Evolutionary conservation across 2,797 vertebrate species (phyloP), one percentile per base, ranked within the genome.

Genomic region (Natrix natrix): DNA sequence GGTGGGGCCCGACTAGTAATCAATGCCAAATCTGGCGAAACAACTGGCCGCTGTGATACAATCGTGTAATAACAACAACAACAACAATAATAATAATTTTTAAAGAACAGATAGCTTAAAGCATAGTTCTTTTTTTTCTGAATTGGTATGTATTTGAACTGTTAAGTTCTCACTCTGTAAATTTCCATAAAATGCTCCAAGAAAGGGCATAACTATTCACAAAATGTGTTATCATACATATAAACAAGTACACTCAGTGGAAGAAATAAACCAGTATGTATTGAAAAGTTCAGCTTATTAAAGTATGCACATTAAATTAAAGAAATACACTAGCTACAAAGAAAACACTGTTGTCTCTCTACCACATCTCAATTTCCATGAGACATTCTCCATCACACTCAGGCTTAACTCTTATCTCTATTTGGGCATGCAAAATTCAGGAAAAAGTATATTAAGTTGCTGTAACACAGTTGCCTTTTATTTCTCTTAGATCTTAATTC

Each of bases 401-500:
- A 69, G 1, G 28, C 28, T n/a, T 13, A 66, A 66, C 11, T 66
- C 63, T 66, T 66, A n/a, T 66, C 66, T 32, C 5, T 69, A 69
- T 5, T 6, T 69, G 66, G 66, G 13, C 66, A 32, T n/a, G n/a
- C n/a, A 32, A 69, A 69, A 69, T 69, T 32, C 14, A 16, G n/a
- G 1, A 16, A 32, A 14, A 69, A 69, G 32, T 55, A 69, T 7
- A 69, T n/a, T 32, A n/a, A 69, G 13, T 69, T 32, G 56, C 28
- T 43, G 12, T 48, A 26, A 74, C 55, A 61, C 14, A 12, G 0
- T 61, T 6, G 4, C 10, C 20, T 11, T 55, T 26, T 92, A 95
- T 61, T 95, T 52, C 91, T 90, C 94, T 63, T 94, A 98, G 98
- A 96, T 98, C 95, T 97, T 97, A 83, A 90, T 98, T 13, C 97